phyloP scores from a whole-genome alignment of 1,140 invertebrate genomes.

The Platorchestia sp. region DNA sequence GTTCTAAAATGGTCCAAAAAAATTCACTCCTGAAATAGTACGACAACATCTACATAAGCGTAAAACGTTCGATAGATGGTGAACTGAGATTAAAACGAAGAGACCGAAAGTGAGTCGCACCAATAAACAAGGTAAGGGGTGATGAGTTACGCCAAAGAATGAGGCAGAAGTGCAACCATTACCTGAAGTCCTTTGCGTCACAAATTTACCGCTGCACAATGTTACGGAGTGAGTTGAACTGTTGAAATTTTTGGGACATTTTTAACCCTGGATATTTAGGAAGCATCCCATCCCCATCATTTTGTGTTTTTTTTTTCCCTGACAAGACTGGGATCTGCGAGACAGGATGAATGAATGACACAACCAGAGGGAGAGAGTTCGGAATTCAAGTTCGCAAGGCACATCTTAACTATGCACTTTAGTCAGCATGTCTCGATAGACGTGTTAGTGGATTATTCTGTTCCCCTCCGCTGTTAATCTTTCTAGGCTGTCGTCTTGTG shows the following conservation, averaged over 20 bases:
- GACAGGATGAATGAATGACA: neutral
- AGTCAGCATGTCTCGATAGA: conserved; percentile 37
- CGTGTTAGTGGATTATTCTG: neutral
- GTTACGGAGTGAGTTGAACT: neutral
- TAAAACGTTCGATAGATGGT: neutral
- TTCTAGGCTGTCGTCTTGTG: conserved; percentile 51
- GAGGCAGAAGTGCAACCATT: neutral
- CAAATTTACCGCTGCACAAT: neutral
- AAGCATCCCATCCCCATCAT: neutral
- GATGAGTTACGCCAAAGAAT: neutral
- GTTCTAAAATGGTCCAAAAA: neutral
- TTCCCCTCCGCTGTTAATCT: conserved; percentile 22
- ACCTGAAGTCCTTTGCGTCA: neutral
- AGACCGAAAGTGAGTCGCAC: neutral
- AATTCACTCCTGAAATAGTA: neutral
- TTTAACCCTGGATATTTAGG: neutral
- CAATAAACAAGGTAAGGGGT: neutral
- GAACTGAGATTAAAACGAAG: neutral
- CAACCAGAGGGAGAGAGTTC: neutral
- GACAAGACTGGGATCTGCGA: neutral
- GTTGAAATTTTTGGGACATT: neutral
- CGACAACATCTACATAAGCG: neutral
- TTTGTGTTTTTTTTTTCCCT: neutral
- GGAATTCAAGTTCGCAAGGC: neutral
- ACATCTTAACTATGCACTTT: conserved; percentile 42